Evolutionary conservation across 2,888 invertebrate species (phyloP).

Genomic region (Lepidocyrtoides sp.): DNA sequence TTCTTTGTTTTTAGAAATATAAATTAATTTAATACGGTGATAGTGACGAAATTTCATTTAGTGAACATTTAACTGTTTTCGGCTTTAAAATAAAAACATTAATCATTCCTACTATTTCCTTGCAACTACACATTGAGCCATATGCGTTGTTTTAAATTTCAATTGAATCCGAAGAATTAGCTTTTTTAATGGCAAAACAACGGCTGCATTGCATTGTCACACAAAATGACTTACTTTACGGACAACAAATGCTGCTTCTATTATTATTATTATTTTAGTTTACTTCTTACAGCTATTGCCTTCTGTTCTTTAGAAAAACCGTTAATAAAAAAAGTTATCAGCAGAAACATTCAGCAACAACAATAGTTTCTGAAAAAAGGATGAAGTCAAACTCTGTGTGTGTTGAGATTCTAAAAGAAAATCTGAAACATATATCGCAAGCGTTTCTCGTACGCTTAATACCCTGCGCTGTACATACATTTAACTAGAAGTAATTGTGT

Average conservation of each 20-base stretch:
- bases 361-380: neutral
- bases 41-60: neutral
- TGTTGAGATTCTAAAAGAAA: neutral
- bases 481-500: neutral
- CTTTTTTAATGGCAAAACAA: neutral
- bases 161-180: neutral
- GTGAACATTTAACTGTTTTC: neutral
- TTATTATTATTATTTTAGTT: slow-evolving; percentile 36
- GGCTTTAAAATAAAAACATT: neutral
- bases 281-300: slow-evolving; percentile 12
- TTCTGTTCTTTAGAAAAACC: slow-evolving; percentile 62
- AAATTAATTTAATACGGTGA: neutral
- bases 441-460: neutral
- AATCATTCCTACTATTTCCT: neutral
- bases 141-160: too few relatives aligned
- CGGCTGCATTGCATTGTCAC: neutral
- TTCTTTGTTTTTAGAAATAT: neutral
- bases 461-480: neutral
- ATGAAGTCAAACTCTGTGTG: neutral
- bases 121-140: neutral
- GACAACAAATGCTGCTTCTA: slow-evolving; percentile 2
- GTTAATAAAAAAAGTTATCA: slow-evolving; percentile 73
- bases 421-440: too few relatives aligned
- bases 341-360: slow-evolving; percentile 26
- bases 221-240: neutral